phyloP scores from a whole-genome alignment of 2,113 vertebrate genomes.

The Picathartes gymnocephalus region DNA sequence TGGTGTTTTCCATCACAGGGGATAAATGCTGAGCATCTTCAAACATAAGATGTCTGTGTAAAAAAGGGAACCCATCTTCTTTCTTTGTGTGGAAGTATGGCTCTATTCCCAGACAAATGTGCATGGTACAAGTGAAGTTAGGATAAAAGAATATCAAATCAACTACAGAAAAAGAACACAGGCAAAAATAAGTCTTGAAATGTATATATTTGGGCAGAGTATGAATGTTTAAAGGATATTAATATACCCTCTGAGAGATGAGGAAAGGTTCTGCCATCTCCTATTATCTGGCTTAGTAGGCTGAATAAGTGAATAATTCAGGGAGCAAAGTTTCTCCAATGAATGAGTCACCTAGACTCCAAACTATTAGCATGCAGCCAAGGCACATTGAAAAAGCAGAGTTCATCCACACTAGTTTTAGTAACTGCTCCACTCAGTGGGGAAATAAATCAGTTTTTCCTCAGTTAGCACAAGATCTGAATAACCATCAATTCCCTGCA shows the following conservation, averaged over 20 bases:
- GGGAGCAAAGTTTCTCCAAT: conserved; percentile 46
- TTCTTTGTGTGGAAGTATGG: background rate
- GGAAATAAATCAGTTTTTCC: conserved; percentile 59
- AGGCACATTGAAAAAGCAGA: conserved; percentile 28
- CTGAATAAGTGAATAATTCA: conserved; percentile 66
- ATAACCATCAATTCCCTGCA: conserved; percentile 40
- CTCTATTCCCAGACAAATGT: background rate
- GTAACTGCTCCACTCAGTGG: conserved; percentile 24
- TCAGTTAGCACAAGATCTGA: conserved; percentile 39
- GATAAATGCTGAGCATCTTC: background rate
- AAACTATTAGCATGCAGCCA: conserved; percentile 33
- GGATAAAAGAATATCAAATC: background rate
- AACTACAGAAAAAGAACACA: background rate
- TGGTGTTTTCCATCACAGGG: background rate
- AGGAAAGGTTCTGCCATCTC: conserved; percentile 48
- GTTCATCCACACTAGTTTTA: conserved; percentile 31
- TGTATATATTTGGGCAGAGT: conserved; percentile 47
- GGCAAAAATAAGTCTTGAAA: conserved; percentile 25
- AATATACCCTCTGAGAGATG: conserved; percentile 47
- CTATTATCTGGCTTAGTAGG: conserved; percentile 60
- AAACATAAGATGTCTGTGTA: background rate
- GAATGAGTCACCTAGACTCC: conserved; percentile 46
- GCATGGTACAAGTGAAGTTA: background rate
- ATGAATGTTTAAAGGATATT: conserved; percentile 62
- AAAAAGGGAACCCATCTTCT: background rate